Conservation (phyloP, 2,113 vertebrate genomes). For the Aptenodytes patagonicus region DNA sequence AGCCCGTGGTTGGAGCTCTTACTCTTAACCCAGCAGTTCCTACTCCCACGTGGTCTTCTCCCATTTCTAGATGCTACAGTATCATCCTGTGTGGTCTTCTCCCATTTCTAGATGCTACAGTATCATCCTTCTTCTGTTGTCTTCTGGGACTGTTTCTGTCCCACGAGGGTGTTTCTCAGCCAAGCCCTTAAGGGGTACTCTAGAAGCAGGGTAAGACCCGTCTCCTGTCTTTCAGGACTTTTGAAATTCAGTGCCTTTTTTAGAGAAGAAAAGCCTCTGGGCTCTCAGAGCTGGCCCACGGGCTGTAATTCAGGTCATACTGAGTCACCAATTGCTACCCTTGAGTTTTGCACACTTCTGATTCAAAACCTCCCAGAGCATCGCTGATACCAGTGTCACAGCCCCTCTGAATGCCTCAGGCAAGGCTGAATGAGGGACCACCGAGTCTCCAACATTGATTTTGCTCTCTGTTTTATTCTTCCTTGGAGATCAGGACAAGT, state of each 20-base stretch:
- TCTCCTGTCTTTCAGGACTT: not conserved
- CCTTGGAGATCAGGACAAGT: not conserved
- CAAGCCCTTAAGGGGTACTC: not conserved
- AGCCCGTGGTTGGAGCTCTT: not conserved
- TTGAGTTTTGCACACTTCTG: not conserved
- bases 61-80: not conserved
- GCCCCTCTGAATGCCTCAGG: rapidly evolving
- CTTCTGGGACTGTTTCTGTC: not conserved
- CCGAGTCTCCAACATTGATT: not conserved
- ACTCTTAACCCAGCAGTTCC: not conserved
- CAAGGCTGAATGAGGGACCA: not conserved
- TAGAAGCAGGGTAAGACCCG: not conserved
- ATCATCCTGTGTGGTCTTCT: not conserved
- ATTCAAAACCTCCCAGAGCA: not conserved
- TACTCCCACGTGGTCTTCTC: not conserved
- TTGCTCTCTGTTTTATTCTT: not conserved
- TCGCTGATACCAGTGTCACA: not conserved
- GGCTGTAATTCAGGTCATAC: not conserved
- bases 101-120: not conserved
- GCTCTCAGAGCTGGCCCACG: not conserved
- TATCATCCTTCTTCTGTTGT: not conserved
- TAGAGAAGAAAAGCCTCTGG: rapidly evolving
- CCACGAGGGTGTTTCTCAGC: not conserved
- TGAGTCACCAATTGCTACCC: not conserved
- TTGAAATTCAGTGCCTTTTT: not conserved